Conservation (phyloP, 2,113 vertebrate genomes). For the Sorex araneus region DNA sequence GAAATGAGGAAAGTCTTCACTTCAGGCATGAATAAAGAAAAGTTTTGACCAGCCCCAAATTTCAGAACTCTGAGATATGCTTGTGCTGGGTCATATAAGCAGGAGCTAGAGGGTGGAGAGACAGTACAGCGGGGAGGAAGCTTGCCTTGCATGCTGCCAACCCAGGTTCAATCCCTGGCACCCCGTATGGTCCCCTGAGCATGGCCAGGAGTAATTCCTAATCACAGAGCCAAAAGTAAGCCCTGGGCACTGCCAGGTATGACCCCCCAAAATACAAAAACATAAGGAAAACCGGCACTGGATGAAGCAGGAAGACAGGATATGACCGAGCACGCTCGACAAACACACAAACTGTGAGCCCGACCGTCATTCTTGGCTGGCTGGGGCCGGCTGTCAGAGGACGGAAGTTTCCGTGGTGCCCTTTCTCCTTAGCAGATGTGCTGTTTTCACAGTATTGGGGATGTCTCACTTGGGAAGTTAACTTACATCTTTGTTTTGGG, state of each 20-base stretch:
- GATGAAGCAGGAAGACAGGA: no score
- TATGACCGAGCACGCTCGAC: neutral
- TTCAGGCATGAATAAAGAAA: neutral
- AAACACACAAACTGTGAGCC: neutral
- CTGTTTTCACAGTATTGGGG: neutral
- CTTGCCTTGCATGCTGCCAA: no score
- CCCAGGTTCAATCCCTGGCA: no score
- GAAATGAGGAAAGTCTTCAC: neutral
- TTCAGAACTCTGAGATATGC: neutral
- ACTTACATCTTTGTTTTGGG: neutral
- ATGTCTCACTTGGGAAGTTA: neutral
- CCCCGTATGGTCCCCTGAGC: no score
- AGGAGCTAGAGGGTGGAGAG: no score
- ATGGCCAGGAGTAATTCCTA: no score
- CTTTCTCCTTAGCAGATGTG: neutral
- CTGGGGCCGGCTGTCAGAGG: neutral
- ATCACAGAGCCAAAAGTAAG: no score
- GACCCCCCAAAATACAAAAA: no score
- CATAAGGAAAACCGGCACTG: no score
- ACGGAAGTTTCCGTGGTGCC: neutral
- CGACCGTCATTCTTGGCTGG: neutral
- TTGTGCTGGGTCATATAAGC: neutral
- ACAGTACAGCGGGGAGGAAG: no score
- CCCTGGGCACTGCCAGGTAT: no score
- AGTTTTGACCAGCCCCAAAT: neutral